Base-by-base conservation (phyloP, 1,140 invertebrate species). In the Pseudachorutes palmiensis region DNA sequence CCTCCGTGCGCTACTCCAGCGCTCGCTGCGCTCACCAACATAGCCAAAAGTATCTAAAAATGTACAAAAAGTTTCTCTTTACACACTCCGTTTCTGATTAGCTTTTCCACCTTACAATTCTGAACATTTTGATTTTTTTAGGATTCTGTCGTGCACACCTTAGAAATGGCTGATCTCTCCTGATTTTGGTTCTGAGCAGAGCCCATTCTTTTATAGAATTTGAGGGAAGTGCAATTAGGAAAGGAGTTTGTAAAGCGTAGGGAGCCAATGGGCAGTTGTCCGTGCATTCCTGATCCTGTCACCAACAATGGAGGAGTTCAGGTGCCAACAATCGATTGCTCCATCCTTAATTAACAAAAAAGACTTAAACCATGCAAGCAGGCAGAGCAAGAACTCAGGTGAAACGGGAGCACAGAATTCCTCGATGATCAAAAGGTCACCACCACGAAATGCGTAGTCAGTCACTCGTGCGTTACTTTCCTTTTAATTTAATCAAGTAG, bases 41-140 rank as follows among this genome's bases (percentile, higher is more conserved):
- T 36, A 19, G 63, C 63, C 48, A 64, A 64, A 30, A 64, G 49
- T n/a, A 64, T 55, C 63, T 64, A n/a, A n/a, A 64, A 64, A 49
- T 33, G 30, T 22, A 55, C n/a, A 32, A 64, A 33, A 26, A 1
- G 16, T 41, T 49, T 19, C 3, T 31, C 5, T 29, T 64, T 3
- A 57, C 29, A 64, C 2, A 19, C 22, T 55, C n/a, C 3, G 1
- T 30, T 36, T 1, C 0, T 41, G 45, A 62, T 19, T 62, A 30
- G 32, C 14, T 62, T 9, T 55, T 19, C 12, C 12, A 55, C 5
- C 63, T 64, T 51, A 64, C 63, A 64, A 64, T 29, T 48, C 55
- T 64, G 48, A 64, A 24, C 63, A 64, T 64, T 19, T 51, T 64
- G 63, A 31, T 29, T 64, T 48, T 28, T 30, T 61, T 45, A 12